Evolutionary conservation across 2,888 invertebrate genomes (phyloP).

Genomic region (Drosophila cognata): DNA sequence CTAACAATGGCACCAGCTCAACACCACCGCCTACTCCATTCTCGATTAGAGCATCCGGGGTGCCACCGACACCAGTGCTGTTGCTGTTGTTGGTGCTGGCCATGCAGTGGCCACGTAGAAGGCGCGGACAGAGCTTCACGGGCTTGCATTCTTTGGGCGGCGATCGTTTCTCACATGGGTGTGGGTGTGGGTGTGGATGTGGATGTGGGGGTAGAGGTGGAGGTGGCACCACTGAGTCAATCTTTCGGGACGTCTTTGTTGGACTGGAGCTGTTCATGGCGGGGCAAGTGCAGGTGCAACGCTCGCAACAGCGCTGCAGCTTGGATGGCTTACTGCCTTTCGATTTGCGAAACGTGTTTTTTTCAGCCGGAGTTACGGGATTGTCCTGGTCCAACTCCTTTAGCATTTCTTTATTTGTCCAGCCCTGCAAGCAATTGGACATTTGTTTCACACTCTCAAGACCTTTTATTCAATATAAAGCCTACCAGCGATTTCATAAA

Average conservation of each 20-base stretch:
- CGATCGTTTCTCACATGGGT: conserved; percentile 23
- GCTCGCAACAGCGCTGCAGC: conserved; percentile 80
- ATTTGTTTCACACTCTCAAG: background rate
- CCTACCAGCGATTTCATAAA: conserved; percentile 92
- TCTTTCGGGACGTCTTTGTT: conserved; percentile 55
- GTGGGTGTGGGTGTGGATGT: background rate
- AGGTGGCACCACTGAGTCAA: conserved; percentile 10
- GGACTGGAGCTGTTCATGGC: conserved; percentile 66
- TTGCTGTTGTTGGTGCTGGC: conserved; percentile 49
- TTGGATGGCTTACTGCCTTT: conserved; percentile 69
- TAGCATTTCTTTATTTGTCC: conserved; percentile 85
- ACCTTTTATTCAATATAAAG: background rate
- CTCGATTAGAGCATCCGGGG: conserved; percentile 27
- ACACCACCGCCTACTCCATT: conserved; percentile 87
- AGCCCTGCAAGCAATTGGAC: conserved; percentile 74
- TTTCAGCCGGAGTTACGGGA: conserved; percentile 83
- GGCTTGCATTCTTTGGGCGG: conserved; percentile 57
- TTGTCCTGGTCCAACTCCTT: conserved; percentile 84
- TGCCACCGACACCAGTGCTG: conserved; percentile 18
- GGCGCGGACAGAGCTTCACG: conserved; percentile 74
- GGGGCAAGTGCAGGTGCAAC: conserved; percentile 83
- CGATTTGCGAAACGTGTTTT: conserved; percentile 80
- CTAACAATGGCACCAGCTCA: conserved; percentile 91
- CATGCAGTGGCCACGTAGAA: conserved; percentile 54
- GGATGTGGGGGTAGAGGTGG: conserved; percentile 2